Percentiles rank a stretch among this genome's conserved stretches.
Evolutionary conservation across 2,797 vertebrate genomes (phyloP).

Genomic region (Enteromius afrohamiltoni): DNA sequence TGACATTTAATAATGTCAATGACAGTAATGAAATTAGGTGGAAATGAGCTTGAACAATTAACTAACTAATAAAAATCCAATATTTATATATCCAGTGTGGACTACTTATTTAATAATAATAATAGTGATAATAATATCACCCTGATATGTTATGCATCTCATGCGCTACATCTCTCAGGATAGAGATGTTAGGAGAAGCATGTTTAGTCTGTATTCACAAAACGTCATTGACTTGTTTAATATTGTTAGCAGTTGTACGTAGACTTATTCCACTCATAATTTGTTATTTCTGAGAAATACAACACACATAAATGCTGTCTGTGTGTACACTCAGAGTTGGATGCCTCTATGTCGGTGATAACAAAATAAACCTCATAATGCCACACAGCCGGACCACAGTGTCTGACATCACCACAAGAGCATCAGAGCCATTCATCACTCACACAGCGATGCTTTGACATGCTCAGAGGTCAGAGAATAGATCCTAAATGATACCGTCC

Average conservation of each 20-base stretch:
- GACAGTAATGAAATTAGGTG: neutral
- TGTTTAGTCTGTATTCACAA: constrained; percentile 3
- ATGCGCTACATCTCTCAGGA: neutral
- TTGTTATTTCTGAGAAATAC: constrained; percentile 14
- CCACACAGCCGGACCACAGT: constrained; percentile 42
- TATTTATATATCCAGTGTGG: neutral
- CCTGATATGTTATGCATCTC: neutral
- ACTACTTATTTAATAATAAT: neutral
- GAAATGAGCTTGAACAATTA: neutral
- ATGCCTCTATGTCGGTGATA: constrained; percentile 44
- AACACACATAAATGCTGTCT: constrained; percentile 1
- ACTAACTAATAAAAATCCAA: neutral
- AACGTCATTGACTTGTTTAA: neutral
- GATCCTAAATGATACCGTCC: constrained; percentile 41
- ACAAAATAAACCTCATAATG: constrained; percentile 54
- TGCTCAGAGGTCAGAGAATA: constrained; percentile 48
- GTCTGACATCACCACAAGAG: constrained; percentile 45
- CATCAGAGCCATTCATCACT: constrained; percentile 53
- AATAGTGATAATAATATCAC: no score
- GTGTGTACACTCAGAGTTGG: constrained; percentile 8
- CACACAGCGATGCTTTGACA: constrained; percentile 27
- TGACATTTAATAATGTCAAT: neutral
- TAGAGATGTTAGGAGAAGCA: neutral
- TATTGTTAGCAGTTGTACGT: neutral
- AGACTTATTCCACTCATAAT: neutral